phyloP scores from a whole-genome alignment of 2,113 vertebrate genomes.

The Bubo blakistoni region DNA sequence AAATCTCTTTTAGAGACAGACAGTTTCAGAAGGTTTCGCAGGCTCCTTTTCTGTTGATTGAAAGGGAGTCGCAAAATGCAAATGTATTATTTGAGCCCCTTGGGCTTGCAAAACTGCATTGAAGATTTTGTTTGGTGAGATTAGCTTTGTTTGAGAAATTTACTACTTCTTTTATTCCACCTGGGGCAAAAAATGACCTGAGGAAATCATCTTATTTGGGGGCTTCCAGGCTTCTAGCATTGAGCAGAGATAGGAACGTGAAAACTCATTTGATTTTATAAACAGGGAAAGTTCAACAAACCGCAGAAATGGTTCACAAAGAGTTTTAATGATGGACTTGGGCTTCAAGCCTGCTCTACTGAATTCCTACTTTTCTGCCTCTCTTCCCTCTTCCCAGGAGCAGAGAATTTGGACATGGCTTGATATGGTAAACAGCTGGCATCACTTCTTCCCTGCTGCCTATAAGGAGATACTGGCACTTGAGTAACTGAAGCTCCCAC shows the following conservation, averaged over 20 bases:
- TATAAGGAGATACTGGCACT: background rate
- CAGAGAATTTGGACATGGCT: background rate
- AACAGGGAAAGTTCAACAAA: constrained; percentile 10
- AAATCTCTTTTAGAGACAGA: background rate
- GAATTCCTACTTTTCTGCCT: background rate
- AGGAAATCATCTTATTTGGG: constrained; percentile 3
- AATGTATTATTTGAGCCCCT: constrained; percentile 3
- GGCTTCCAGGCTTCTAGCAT: background rate
- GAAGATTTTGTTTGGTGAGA: constrained; percentile 39
- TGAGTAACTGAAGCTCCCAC: background rate
- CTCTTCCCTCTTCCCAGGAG: background rate
- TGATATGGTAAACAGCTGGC: background rate
- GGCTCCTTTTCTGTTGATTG: constrained; percentile 5
- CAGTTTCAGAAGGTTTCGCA: background rate
- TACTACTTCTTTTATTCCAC: constrained; percentile 7
- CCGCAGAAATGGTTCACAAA: background rate
- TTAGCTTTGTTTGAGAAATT: constrained; percentile 31
- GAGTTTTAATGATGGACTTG: background rate
- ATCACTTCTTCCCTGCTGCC: background rate
- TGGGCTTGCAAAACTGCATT: background rate
- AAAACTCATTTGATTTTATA: constrained; percentile 31
- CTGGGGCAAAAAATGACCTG: background rate
- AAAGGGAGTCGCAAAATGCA: constrained; percentile 20
- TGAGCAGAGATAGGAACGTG: background rate
- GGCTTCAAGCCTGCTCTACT: background rate